These are phyloP conservation scores for Pseudopleuronectes americanus DNA, from an alignment of 2,797 vertebrate genomes.

Conservation along the genomic window DNA sequence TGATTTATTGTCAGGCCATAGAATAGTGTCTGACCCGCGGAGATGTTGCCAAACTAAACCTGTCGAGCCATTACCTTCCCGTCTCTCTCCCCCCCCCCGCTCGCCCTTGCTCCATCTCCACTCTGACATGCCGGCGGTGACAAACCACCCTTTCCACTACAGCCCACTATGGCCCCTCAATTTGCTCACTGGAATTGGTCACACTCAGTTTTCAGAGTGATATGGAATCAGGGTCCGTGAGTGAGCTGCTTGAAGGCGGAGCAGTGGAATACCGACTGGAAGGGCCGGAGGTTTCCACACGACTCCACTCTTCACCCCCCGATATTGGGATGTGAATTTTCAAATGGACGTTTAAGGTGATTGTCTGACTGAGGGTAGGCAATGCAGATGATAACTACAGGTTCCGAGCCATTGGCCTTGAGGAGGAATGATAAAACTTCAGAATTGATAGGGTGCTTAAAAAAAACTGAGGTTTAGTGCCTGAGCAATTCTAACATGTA, in stretches of 20 bases:
- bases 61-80: conserved; percentile 7
- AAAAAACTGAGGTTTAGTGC: background rate
- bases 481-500: background rate
- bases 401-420: conserved; percentile 2
- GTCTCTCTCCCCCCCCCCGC: background rate
- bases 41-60: conserved; percentile 63
- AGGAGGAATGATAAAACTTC: conserved; percentile 11
- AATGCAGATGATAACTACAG: conserved; percentile 13
- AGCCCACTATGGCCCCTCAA: conserved; percentile 78
- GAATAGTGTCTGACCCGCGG: conserved; percentile 69
- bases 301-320: conserved; percentile 27
- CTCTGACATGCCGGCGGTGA: conserved; percentile 51
- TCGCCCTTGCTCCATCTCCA: conserved; percentile 52
- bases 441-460: conserved; percentile 14
- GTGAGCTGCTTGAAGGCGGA: conserved; percentile 46
- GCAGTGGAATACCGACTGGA: conserved; percentile 51
- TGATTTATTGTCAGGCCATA: conserved; percentile 79
- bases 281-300: conserved; percentile 27
- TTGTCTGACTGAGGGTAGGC: conserved; percentile 23
- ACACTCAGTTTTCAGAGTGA: conserved; percentile 65
- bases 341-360: conserved; percentile 38
- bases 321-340: conserved; percentile 52
- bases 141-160: conserved; percentile 56
- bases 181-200: conserved; percentile 78
- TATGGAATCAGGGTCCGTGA: conserved; percentile 68